Evolutionary conservation across 1,140 invertebrate genomes (phyloP).

Genomic region (Eriocheir sinensis): DNA sequence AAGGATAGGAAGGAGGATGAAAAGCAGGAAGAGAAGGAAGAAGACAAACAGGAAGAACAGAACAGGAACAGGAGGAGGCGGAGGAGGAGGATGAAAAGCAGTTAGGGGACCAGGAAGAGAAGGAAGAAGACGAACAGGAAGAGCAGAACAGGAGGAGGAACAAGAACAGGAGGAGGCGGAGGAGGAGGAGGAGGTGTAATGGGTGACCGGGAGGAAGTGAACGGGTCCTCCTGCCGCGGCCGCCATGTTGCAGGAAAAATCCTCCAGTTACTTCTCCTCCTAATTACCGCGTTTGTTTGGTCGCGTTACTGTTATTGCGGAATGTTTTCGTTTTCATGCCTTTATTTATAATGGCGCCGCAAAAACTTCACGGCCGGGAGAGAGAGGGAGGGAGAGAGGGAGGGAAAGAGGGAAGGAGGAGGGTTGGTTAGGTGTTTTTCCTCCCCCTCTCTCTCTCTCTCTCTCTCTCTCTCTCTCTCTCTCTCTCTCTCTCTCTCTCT

Average conservation of each 20-base stretch:
- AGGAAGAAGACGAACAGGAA: no score
- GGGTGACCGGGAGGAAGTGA: neutral
- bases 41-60: no score
- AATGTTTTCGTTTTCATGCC: constrained; percentile 59
- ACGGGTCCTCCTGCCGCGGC: neutral
- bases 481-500: neutral
- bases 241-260: constrained; percentile 53
- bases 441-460: neutral
- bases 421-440: neutral
- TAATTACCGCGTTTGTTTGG: constrained; percentile 69
- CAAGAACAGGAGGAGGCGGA: no score
- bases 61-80: no score
- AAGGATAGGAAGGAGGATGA: no score
- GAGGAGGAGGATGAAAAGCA: no score
- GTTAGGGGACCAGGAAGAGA: no score
- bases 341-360: constrained; percentile 63
- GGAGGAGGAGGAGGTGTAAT: neutral
- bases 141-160: no score
- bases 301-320: constrained; percentile 67
- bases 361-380: constrained; percentile 30
- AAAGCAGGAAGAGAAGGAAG: no score
- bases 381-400: neutral
- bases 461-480: neutral
- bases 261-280: constrained; percentile 48
- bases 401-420: neutral